phyloP scores from a whole-genome alignment of 2,888 invertebrate genomes.

The Ophion obscuratus region DNA sequence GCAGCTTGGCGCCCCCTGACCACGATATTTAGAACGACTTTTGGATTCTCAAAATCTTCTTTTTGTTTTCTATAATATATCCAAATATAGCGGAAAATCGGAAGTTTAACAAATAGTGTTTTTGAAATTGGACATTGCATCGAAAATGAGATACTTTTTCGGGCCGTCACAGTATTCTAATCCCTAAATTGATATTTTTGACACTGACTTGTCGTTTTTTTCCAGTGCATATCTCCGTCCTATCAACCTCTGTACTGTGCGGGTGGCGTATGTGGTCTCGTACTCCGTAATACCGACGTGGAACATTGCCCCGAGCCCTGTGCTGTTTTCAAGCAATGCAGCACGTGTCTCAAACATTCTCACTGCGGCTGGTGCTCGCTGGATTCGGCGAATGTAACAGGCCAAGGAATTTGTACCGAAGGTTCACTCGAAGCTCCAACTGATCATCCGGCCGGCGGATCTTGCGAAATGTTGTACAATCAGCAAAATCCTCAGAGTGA shows the following conservation, averaged over 20 bases:
- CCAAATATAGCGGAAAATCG: neutral
- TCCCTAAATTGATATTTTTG: neutral
- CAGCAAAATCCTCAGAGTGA: slow-evolving; percentile 76
- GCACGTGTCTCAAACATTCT: slow-evolving; percentile 93
- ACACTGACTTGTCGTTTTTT: slow-evolving; percentile 10
- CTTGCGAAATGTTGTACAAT: slow-evolving; percentile 84
- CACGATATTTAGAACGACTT: neutral
- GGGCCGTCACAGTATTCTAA: no score
- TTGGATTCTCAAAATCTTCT: neutral
- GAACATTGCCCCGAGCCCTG: slow-evolving; percentile 94
- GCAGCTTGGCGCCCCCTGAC: no score
- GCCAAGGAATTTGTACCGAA: slow-evolving; percentile 94
- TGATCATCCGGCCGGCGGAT: slow-evolving; percentile 87
- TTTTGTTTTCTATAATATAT: neutral
- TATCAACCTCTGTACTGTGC: slow-evolving; percentile 95
- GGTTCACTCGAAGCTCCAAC: slow-evolving; percentile 89
- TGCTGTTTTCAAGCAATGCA: slow-evolving; percentile 92
- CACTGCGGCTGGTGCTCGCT: slow-evolving; percentile 98
- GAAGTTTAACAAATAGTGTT: no score
- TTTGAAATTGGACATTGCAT: no score
- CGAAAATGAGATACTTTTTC: no score
- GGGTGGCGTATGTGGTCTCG: slow-evolving; percentile 95
- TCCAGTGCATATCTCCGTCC: slow-evolving; percentile 92
- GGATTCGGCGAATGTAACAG: slow-evolving; percentile 85
- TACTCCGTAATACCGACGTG: slow-evolving; percentile 88